Percentiles rank a stretch among this genome's conserved stretches.
Conservation (phyloP, 2,113 vertebrate species). For the Hippocampus mohnikei region DNA sequence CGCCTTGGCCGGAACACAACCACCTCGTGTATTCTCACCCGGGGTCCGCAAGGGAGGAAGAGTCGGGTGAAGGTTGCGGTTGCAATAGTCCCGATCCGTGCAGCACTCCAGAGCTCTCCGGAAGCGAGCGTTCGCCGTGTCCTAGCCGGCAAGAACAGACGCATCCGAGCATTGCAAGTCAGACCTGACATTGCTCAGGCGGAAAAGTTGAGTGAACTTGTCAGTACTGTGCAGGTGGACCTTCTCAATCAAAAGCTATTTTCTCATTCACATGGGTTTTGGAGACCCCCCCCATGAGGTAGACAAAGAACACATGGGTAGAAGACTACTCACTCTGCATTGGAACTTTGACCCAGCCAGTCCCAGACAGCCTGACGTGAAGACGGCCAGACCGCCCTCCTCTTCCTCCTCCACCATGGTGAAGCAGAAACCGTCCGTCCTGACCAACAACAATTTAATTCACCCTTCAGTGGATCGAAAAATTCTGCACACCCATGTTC, state of each 20-base stretch:
- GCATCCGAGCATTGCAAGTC: no score
- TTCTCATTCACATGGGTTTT: no score
- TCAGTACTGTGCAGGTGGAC: no score
- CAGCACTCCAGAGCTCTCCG: slow-evolving; percentile 89
- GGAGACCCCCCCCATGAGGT: no score
- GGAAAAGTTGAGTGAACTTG: no score
- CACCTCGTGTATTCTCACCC: slow-evolving; percentile 67
- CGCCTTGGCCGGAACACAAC: no score
- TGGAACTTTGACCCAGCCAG: slow-evolving; percentile 91
- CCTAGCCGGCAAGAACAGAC: slow-evolving; percentile 65
- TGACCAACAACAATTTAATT: slow-evolving; percentile 39
- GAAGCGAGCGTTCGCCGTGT: slow-evolving; percentile 80
- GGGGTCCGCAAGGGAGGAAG: slow-evolving; percentile 81
- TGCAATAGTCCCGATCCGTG: slow-evolving; percentile 89
- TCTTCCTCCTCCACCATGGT: slow-evolving; percentile 95
- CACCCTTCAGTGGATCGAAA: no score
- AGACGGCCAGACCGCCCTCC: slow-evolving; percentile 78
- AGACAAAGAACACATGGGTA: no score
- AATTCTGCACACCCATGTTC: no score
- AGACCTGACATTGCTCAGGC: no score
- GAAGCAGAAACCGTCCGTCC: slow-evolving; percentile 95
- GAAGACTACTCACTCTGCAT: slow-evolving; percentile 82
- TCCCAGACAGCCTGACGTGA: slow-evolving; percentile 87
- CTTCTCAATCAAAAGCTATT: no score
- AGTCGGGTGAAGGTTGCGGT: slow-evolving; percentile 85